Base-by-base conservation (phyloP, 2,113 vertebrate species). In the Anser brachyrhynchus region DNA sequence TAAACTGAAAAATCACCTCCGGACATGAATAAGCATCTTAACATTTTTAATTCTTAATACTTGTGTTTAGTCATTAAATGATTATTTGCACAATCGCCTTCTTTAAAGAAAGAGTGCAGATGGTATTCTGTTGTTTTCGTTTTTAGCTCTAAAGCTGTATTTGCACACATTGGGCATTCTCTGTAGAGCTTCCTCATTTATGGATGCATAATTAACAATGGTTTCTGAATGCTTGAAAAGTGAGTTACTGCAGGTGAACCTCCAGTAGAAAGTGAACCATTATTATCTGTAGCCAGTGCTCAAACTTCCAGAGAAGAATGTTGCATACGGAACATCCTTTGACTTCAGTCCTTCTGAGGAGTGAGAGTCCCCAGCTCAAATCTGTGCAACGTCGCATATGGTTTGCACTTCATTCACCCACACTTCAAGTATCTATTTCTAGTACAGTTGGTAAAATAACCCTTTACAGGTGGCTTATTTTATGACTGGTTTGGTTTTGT, bases 391-490 rank as follows among this genome's bases (percentile, higher is more conserved):
- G 5, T 95, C 44, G 87, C 96, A 95, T 89, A 92, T 96, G 92
- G 92, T 95, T 92, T 44, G 0, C 95, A 77, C 86, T 93, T 92
- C 81, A 39, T 93, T 96, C 95, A 96, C 95, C 92, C 92, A 96
- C 96, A 96, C 89, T 95, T 89, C 84, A 92, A 73, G 84, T 37
- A 75, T 93, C 92, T 97, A 89, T 96, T 96, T 91, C 87, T 91
- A 75, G 91, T 81, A 14, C 71, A 81, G 89, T 94, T 95, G 80
- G 84, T 92, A 86, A 87, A 92, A 93, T 95, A 95, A 87, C 72
- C 54, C 90, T 95, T 91, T 96, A 76, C 80, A 96, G 93, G 96
- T 96, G 84, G 92, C 86, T 93, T 96, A 54, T 84, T 96, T 94
- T 84, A 43, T 87, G 71, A 41, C 51, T 94, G 62, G 81, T 93